Evolutionary conservation across 1,140 invertebrate genomes (phyloP).

Genomic region (Procambarus virginalis): DNA sequence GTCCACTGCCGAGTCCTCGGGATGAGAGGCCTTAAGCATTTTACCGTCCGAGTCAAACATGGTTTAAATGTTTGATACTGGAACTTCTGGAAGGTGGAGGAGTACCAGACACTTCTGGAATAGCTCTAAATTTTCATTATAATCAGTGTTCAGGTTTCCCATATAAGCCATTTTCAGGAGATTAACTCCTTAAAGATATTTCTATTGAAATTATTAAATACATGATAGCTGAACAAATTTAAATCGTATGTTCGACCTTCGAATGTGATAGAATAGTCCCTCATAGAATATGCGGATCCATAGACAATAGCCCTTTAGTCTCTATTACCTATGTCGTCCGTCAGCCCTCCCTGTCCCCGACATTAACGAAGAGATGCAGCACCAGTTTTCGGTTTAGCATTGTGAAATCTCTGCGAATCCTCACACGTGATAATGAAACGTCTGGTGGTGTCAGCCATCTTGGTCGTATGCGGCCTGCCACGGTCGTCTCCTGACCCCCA

Average conservation of each 20-base stretch:
- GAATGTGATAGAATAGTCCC: not conserved
- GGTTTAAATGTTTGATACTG: not conserved
- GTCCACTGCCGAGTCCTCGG: not conserved
- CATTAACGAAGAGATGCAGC: not conserved
- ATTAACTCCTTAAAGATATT: not conserved
- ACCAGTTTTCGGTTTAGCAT: not conserved
- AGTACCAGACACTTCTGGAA: not conserved
- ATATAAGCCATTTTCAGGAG: no score
- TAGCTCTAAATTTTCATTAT: not conserved
- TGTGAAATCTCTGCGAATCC: not conserved
- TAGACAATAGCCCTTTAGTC: not conserved
- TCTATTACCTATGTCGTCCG: not conserved
- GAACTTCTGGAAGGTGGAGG: not conserved
- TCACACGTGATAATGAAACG: not conserved
- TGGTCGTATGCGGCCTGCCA: not conserved
- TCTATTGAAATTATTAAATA: not conserved
- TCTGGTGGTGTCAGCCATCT: not conserved
- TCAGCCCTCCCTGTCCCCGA: no score
- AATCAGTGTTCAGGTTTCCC: not conserved
- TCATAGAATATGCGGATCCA: not conserved
- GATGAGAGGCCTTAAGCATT: not conserved
- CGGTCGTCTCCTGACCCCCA: slow-evolving; percentile 3
- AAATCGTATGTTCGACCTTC: not conserved
- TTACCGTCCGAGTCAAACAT: not conserved
- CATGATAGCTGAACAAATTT: not conserved